A percentile compares a stretch with the other conserved stretches of the same genome.
These are phyloP conservation scores for Pseudorhombus dupliciocellatus DNA, from an alignment of 2,113 vertebrate genomes.

Conservation along the genomic window DNA sequence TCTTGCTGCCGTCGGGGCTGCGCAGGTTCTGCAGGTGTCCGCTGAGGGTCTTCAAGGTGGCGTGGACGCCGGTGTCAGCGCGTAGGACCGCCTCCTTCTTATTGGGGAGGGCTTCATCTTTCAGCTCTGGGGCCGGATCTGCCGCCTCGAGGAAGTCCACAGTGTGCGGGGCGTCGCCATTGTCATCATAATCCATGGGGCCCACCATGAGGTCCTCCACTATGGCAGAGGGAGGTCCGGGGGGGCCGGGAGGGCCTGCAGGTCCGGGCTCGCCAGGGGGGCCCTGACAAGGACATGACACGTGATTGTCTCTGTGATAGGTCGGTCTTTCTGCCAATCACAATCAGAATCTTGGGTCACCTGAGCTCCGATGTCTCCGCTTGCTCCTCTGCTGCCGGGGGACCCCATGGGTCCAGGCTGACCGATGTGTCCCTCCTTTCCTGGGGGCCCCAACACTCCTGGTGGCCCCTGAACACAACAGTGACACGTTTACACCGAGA, in stretches of 20 bases:
- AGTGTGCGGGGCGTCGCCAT: constrained; percentile 5
- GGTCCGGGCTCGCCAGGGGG: constrained; percentile 91
- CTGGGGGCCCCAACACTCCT: constrained; percentile 91
- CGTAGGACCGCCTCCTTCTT: constrained; percentile 68
- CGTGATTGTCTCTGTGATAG: background rate
- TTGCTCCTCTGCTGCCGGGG: constrained; percentile 89
- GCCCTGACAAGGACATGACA: constrained; percentile 73
- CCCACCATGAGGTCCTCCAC: constrained; percentile 87
- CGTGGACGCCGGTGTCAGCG: constrained; percentile 86
- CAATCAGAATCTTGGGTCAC: constrained; percentile 79
- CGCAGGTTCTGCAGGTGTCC: constrained; percentile 92
- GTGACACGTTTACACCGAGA: background rate
- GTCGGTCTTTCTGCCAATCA: no score
- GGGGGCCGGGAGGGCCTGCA: constrained; percentile 89
- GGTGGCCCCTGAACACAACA: constrained; percentile 85
- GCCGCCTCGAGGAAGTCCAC: constrained; percentile 58
- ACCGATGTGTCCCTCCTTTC: constrained; percentile 92
- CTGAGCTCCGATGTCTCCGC: constrained; percentile 92
- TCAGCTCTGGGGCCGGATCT: constrained; percentile 87
- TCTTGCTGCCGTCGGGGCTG: constrained; percentile 91
- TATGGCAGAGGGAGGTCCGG: constrained; percentile 88
- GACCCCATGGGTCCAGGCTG: constrained; percentile 88
- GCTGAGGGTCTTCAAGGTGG: constrained; percentile 91
- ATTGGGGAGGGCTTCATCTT: constrained; percentile 90
- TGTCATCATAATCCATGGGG: constrained; percentile 82